These are phyloP conservation scores for Picus viridis DNA, from an alignment of 2,797 vertebrate species.

Conservation along the genomic window DNA sequence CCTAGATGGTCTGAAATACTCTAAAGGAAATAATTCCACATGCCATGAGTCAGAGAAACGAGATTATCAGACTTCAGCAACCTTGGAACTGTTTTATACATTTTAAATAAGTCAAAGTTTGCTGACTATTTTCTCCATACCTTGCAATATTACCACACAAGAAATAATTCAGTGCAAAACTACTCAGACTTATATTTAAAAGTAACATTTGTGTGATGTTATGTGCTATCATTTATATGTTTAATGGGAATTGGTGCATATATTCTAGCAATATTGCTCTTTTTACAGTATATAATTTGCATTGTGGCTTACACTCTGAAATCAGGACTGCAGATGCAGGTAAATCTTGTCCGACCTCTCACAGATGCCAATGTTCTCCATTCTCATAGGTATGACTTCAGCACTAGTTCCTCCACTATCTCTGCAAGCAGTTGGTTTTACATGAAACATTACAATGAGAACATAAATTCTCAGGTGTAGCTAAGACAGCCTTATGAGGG, in stretches of 20 bases:
- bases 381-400: not conserved
- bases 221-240: not conserved
- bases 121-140: not conserved
- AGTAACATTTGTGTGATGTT: not conserved
- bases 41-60: not conserved
- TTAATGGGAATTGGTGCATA: not conserved
- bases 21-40: not conserved
- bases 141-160: not conserved
- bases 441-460: not conserved
- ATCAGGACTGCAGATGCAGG: not conserved
- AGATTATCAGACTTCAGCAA: conserved; percentile 6
- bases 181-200: not conserved
- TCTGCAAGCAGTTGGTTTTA: not conserved
- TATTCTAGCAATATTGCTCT: not conserved
- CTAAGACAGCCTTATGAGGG: not conserved
- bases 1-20: not conserved
- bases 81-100: not conserved
- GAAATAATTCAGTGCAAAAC: not conserved
- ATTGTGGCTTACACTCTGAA: not conserved
- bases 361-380: not conserved
- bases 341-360: not conserved
- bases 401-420: not conserved
- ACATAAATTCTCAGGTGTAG: not conserved
- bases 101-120: not conserved
- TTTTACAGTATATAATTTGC: not conserved